These are phyloP conservation scores for Ellobius talpinus DNA, from an alignment of 2,113 vertebrate species.

Conservation along the genomic window DNA sequence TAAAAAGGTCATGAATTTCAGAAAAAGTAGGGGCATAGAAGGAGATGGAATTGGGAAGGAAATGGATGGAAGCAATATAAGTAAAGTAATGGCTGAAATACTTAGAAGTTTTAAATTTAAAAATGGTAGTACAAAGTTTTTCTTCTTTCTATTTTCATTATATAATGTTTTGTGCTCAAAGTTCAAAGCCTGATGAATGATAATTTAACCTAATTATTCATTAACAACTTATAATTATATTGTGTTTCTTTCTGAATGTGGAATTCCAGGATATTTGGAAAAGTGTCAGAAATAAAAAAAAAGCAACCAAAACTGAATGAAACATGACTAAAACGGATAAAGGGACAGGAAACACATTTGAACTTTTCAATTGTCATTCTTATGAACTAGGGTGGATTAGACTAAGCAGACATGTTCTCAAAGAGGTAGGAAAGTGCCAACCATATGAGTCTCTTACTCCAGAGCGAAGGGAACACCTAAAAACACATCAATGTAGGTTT, in stretches of 20 bases:
- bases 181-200: neutral
- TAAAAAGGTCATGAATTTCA: neutral
- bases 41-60: neutral
- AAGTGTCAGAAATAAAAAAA: neutral
- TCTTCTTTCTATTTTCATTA: too few species aligned
- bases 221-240: slow-evolving; percentile 7
- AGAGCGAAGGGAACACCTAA: neutral
- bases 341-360: neutral
- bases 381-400: neutral
- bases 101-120: neutral
- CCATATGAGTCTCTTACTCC: neutral
- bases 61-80: neutral
- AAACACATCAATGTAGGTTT: neutral
- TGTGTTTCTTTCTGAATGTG: neutral
- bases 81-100: neutral
- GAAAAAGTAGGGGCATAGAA: too few species aligned
- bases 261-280: neutral
- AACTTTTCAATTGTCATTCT: neutral
- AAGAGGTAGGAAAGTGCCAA: neutral
- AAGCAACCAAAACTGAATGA: neutral
- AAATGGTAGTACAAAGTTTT: neutral
- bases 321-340: neutral
- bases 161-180: neutral
- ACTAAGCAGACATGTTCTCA: neutral
- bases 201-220: neutral